phyloP scores from a whole-genome alignment of 2,888 invertebrate genomes.

The Anarsia innoxiella region DNA sequence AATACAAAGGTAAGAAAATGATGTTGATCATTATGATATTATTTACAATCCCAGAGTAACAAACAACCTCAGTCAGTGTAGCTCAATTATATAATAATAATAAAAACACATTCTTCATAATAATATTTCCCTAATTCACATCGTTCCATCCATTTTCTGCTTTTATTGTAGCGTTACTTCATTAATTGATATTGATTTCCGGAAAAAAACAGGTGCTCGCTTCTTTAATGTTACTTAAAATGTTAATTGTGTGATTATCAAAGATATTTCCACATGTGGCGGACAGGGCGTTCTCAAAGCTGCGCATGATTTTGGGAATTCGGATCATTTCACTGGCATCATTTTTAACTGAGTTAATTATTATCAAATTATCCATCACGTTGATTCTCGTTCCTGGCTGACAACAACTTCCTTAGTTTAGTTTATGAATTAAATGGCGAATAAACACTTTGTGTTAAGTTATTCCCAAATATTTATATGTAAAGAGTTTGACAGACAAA shows the following conservation, averaged over 20 bases:
- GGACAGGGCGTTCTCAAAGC: slow-evolving; percentile 9
- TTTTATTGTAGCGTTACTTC: background rate
- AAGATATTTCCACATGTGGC: background rate
- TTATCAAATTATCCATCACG: too few relatives aligned
- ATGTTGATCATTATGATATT: too few relatives aligned
- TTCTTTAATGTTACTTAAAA: slow-evolving; percentile 9
- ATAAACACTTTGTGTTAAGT: too few relatives aligned
- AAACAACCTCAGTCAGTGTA: background rate
- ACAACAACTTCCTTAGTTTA: too few relatives aligned
- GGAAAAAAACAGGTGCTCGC: slow-evolving; percentile 5
- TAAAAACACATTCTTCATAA: background rate
- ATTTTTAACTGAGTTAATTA: too few relatives aligned
- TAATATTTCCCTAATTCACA: too few relatives aligned
- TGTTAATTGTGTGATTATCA: background rate
- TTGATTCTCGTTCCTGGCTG: too few relatives aligned
- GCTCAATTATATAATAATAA: background rate
- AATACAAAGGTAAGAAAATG: slow-evolving; percentile 22
- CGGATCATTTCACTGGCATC: too few relatives aligned
- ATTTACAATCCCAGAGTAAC: slow-evolving; percentile 11
- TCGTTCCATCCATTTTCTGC: background rate
- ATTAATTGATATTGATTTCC: slow-evolving; percentile 6
- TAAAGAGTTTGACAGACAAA: too few relatives aligned
- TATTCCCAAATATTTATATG: slow-evolving; percentile 2
- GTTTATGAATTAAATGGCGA: too few relatives aligned
- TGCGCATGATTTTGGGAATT: too few relatives aligned